Evolutionary conservation across 2,113 vertebrate species (phyloP).

Genomic region (Neodon shergylaensis): DNA sequence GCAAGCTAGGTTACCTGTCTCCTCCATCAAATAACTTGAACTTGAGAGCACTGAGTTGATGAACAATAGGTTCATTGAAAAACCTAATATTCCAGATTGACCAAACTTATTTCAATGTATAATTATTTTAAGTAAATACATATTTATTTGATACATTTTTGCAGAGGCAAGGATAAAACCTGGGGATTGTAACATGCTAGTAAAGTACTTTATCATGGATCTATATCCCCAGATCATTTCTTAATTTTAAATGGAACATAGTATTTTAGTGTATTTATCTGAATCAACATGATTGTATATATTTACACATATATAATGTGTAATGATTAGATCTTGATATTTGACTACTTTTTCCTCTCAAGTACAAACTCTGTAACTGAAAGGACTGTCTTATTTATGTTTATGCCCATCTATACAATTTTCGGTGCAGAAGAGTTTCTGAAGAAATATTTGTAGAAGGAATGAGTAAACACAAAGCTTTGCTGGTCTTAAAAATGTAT

Average conservation of each 20-base stretch:
- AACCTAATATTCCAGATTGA: background rate
- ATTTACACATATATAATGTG: background rate
- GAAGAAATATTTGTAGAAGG: conserved; percentile 30
- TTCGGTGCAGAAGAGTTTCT: background rate
- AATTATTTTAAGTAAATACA: conserved; percentile 24
- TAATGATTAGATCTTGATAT: background rate
- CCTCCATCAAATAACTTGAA: background rate
- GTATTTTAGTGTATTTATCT: background rate
- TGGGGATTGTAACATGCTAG: background rate
- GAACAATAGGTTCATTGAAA: conserved; percentile 11
- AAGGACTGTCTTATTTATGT: background rate
- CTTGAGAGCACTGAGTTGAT: conserved; percentile 37
- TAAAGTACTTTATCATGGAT: background rate
- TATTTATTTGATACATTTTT: conserved; percentile 38
- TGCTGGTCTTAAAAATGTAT: conserved; percentile 25
- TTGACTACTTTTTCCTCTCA: background rate
- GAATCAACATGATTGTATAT: background rate
- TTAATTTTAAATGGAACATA: background rate
- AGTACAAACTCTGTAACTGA: background rate
- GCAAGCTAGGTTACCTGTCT: conserved; percentile 13
- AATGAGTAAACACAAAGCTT: background rate
- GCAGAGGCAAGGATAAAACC: background rate
- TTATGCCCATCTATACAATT: background rate
- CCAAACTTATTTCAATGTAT: conserved; percentile 1
- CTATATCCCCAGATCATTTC: background rate